phyloP scores from a whole-genome alignment of 2,113 vertebrate species.

The Colossoma macropomum region DNA sequence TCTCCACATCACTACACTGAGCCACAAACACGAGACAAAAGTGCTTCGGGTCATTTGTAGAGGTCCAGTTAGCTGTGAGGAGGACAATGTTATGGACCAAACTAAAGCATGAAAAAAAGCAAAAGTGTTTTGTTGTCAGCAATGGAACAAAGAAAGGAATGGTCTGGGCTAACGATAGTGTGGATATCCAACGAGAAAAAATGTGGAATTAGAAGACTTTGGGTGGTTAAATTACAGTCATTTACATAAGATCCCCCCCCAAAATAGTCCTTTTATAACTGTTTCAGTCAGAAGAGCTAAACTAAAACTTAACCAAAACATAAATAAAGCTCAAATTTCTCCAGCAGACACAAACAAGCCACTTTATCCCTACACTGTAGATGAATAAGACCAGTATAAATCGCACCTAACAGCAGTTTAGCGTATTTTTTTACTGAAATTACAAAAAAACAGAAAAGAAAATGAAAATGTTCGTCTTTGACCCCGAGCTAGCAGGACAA shows the following conservation, averaged over 20 bases:
- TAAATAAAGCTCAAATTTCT: too few relatives aligned
- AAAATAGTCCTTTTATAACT: not conserved
- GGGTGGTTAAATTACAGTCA: not conserved
- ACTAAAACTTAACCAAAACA: too few relatives aligned
- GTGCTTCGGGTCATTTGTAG: slow-evolving; percentile 2
- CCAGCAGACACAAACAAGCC: too few relatives aligned
- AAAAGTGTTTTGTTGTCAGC: slow-evolving; percentile 22
- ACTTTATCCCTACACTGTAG: too few relatives aligned
- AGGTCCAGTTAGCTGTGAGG: not conserved
- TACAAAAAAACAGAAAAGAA: not conserved
- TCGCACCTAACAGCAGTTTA: too few relatives aligned
- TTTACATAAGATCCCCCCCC: not conserved
- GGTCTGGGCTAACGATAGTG: not conserved
- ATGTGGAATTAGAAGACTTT: not conserved
- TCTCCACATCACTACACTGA: not conserved
- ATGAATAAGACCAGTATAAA: too few relatives aligned
- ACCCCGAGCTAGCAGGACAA: slow-evolving; percentile 12
- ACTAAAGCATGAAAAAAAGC: not conserved
- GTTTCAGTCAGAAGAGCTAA: too few relatives aligned
- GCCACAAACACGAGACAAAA: not conserved
- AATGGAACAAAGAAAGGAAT: slow-evolving; percentile 35
- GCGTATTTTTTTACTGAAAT: too few relatives aligned
- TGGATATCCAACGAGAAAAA: not conserved
- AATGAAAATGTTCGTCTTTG: slow-evolving; percentile 38
- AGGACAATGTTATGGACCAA: not conserved